Percentiles rank a stretch among this genome's conserved stretches.
Evolutionary conservation across 2,888 invertebrate species (phyloP).

Genomic region (Troilus luridus): DNA sequence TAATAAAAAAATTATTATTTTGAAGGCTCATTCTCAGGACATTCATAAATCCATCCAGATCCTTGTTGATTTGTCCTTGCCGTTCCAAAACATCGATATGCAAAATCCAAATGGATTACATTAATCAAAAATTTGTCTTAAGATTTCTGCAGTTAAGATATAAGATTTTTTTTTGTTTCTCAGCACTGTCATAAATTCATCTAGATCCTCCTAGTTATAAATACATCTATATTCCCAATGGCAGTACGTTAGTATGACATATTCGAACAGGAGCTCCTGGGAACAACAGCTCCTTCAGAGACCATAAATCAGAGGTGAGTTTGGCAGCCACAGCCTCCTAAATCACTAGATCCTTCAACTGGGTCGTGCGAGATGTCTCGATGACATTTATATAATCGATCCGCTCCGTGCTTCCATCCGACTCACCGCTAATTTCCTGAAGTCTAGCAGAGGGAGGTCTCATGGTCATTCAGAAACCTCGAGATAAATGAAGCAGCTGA

Average conservation of each 20-base stretch:
- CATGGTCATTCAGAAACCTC: neutral
- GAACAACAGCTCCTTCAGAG: neutral
- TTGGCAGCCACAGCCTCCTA: neutral
- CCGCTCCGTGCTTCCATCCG: neutral
- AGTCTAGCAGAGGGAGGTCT: neutral
- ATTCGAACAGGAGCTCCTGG: neutral
- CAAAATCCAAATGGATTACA: too few species aligned
- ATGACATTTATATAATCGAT: slow-evolving; percentile 19
- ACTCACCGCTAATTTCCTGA: slow-evolving; percentile 16
- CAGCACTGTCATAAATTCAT: neutral
- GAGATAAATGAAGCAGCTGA: neutral
- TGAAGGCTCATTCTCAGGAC: neutral
- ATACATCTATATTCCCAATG: neutral
- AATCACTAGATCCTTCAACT: neutral
- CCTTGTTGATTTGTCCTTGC: neutral
- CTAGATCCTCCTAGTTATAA: neutral
- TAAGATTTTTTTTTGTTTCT: neutral
- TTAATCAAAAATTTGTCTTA: too few species aligned
- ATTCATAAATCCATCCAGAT: neutral
- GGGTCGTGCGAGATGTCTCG: neutral
- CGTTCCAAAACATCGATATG: too few species aligned
- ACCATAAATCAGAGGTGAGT: neutral
- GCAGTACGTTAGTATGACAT: neutral
- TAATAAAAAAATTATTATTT: neutral
- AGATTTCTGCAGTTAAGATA: too few species aligned